phyloP scores from a whole-genome alignment of 2,113 vertebrate species.

The Cavia porcellus region DNA sequence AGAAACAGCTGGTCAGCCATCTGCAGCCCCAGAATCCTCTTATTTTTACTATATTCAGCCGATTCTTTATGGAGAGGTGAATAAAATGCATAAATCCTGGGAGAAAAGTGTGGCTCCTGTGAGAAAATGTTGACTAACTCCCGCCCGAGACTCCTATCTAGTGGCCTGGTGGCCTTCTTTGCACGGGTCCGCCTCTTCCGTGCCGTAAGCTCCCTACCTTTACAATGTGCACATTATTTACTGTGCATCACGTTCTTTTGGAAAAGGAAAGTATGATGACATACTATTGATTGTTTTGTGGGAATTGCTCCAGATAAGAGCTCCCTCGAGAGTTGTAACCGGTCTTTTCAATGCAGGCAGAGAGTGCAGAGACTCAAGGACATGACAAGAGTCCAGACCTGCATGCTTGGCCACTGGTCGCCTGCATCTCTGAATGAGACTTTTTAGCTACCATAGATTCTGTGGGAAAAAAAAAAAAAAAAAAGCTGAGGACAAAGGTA shows the following conservation, averaged over 20 bases:
- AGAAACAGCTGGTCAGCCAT: conserved; percentile 86
- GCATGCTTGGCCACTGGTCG: not conserved
- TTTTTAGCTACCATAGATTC: not conserved
- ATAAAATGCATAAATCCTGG: conserved; percentile 72
- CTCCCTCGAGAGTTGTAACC: conserved; percentile 54
- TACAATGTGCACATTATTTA: conserved; percentile 70
- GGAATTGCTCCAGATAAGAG: conserved; percentile 69
- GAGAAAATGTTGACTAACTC: conserved; percentile 78
- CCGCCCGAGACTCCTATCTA: conserved; percentile 60
- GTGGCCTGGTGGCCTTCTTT: conserved; percentile 70
- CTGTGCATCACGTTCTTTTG: conserved; percentile 73
- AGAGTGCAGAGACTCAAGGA: conserved; percentile 40
- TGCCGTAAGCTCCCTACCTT: conserved; percentile 62
- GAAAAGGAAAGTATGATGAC: conserved; percentile 73
- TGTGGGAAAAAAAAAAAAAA: not conserved
- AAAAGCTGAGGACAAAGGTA: not conserved
- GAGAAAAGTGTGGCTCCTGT: conserved; percentile 61
- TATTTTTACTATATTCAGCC: conserved; percentile 84
- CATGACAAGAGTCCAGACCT: not conserved
- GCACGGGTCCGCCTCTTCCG: conserved; percentile 13
- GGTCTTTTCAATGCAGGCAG: conserved; percentile 43
- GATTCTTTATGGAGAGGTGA: conserved; percentile 80
- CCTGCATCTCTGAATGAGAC: not conserved
- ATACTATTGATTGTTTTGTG: conserved; percentile 74
- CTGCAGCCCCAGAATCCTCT: conserved; percentile 79